These are phyloP conservation scores for Urocolius indicus DNA, from an alignment of 2,113 vertebrate genomes.

Conservation along the genomic window DNA sequence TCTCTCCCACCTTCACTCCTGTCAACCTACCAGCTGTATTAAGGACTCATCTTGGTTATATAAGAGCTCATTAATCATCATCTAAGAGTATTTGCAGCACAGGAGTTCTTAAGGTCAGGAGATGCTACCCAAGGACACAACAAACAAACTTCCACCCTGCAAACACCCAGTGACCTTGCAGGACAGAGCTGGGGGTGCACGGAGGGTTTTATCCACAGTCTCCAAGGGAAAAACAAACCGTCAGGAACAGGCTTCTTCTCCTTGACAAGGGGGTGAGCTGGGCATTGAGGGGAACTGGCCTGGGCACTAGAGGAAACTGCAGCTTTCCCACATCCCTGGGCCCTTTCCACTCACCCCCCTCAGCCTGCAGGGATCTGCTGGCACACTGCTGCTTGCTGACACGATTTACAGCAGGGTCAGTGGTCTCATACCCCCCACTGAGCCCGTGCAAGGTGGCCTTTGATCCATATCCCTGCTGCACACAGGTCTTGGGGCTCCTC, in stretches of 20 bases:
- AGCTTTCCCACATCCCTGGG: not conserved
- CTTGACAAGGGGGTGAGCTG: not conserved
- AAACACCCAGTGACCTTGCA: not conserved
- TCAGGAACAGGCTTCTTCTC: not conserved
- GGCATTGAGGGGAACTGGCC: not conserved
- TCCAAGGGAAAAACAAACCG: not conserved
- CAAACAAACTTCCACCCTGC: not conserved
- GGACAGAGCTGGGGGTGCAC: not conserved
- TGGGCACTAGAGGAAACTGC: not conserved
- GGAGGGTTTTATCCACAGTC: not conserved
- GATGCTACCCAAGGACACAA: slow-evolving; percentile 20
- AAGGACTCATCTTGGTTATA: not conserved
- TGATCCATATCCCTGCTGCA: not conserved
- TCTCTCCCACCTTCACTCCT: slow-evolving; percentile 36
- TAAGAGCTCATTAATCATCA: slow-evolving; percentile 36
- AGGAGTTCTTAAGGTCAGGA: not conserved
- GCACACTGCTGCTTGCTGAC: not conserved
- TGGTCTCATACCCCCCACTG: not conserved
- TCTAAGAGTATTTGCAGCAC: slow-evolving; percentile 14
- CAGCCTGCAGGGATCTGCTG: not conserved
- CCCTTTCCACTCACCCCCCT: fast-evolving
- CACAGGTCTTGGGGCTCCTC: not conserved
- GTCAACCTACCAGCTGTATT: not conserved
- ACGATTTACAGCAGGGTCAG: fast-evolving
- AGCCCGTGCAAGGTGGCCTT: not conserved